Base-by-base conservation (phyloP, 2,888 invertebrate genomes). In the Rhagium mordax region DNA sequence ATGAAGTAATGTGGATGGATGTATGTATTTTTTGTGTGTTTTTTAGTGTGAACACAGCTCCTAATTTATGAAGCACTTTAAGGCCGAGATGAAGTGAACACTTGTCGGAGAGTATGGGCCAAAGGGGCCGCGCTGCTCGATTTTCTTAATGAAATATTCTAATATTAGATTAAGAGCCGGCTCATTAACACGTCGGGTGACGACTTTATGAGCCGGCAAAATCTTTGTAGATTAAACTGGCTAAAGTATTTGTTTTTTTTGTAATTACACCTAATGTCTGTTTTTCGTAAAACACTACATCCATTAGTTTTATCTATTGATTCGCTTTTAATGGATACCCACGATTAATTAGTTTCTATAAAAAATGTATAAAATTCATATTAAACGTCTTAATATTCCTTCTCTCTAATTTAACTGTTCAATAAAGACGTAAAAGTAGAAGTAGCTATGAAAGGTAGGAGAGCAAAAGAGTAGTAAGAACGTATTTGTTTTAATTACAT, bases 141-240 rank as follows among this genome's bases (percentile, higher is more conserved):
- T 74, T 76, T 71, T 60, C 73, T 78, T 77, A 78, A 80, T 81
- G 78, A 81, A 81, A 75, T 74, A 78, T 79, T 78, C 81, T 81
- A 80, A 80, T 81, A 80, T 81, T 81, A 81, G 81, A 77, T 78
- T 70, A 74, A 74, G 66, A 62, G 71, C 48, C 27, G 74, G 27
- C 71, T 74, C 74, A 76, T 80, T 80, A 79, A 76, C 77, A 74
- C 73, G 67, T 69, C 59, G 27, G 41, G 77, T 71, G 75, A 73
- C 69, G 71, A 71, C 64, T 71, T 67, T 70, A 69, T 62, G 67
- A 57, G 65, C 69, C 24, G 64, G 51, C 65, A 24, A 51, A 51
- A 65, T 65, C 65, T 57, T 57, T 55, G 57, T 67, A 67, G 67
- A 57, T 67, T 57, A 51, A 21, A 53, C 33, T 0, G 33, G 21